phyloP scores from a whole-genome alignment of 2,888 invertebrate genomes.

The Orthosia gothica region DNA sequence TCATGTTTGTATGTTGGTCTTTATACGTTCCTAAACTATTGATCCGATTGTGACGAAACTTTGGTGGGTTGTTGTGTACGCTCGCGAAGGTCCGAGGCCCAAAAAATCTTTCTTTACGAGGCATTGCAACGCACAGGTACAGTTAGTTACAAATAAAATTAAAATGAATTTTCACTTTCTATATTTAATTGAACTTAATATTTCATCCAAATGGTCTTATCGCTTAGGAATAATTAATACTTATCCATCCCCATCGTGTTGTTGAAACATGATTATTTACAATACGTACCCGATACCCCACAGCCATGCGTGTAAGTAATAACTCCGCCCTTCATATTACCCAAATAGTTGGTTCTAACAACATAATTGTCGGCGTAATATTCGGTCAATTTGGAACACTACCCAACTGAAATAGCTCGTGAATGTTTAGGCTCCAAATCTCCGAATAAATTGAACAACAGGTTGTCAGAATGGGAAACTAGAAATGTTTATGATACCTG shows the following conservation, averaged over 20 bases:
- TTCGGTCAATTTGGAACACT: constrained; percentile 51
- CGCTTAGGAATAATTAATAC: too few species aligned
- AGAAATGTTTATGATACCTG: constrained; percentile 58
- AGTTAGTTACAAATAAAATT: too few species aligned
- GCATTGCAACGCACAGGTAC: too few species aligned
- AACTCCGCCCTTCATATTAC: constrained; percentile 19
- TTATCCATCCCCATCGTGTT: too few species aligned
- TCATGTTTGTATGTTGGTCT: too few species aligned
- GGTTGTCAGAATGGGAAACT: constrained; percentile 60
- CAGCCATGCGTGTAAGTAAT: constrained; percentile 14
- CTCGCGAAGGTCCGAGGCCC: too few species aligned
- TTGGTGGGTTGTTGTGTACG: too few species aligned
- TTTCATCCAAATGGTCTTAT: neutral
- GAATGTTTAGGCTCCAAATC: constrained; percentile 44
- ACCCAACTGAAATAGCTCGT: constrained; percentile 24
- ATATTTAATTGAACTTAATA: neutral
- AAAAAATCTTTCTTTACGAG: too few species aligned
- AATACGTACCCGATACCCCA: neutral
- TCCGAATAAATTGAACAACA: constrained; percentile 61
- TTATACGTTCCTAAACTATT: too few species aligned
- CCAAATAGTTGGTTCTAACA: constrained; percentile 42
- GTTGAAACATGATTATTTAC: neutral
- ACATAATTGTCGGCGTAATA: constrained; percentile 51
- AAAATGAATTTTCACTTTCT: neutral
- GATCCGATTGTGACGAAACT: too few species aligned